A percentile compares a stretch with the other conserved stretches of the same genome.
Evolutionary conservation across 2,797 vertebrate genomes (phyloP).

Genomic region (Rhabdophis nuchalis): DNA sequence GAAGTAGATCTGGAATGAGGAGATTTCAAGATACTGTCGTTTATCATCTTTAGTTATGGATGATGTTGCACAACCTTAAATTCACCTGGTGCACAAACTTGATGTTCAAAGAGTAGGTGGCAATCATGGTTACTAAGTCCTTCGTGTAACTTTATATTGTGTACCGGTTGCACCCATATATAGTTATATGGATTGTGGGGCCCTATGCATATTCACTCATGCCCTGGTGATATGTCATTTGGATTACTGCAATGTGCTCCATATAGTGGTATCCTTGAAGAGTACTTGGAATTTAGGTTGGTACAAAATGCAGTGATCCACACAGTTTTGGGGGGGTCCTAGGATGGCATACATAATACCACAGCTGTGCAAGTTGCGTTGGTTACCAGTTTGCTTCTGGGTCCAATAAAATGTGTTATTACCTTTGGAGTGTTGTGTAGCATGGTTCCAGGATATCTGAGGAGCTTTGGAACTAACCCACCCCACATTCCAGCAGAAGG

Average conservation of each 20-base stretch:
- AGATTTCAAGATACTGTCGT: not conserved
- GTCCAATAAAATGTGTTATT: not conserved
- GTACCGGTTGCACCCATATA: not conserved
- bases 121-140: not conserved
- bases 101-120: not conserved
- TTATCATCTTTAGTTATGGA: not conserved
- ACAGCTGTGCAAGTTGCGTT: no score
- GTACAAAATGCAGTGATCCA: not conserved
- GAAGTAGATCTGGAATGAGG: not conserved
- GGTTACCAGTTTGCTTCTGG: no score
- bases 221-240: not conserved
- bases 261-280: not conserved
- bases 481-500: not conserved
- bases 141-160: not conserved
- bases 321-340: not conserved
- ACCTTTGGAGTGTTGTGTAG: not conserved
- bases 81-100: not conserved
- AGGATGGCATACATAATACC: no score
- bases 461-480: not conserved
- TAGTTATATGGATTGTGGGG: not conserved
- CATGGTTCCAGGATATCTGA: not conserved
- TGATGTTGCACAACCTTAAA: not conserved
- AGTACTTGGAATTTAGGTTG: not conserved
- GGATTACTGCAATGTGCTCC: not conserved
- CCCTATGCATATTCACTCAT: not conserved